A percentile compares a stretch with the other conserved stretches of the same genome.
Evolutionary conservation across 1,140 invertebrate genomes (phyloP).

Genomic region (Drosophila grimshawi): DNA sequence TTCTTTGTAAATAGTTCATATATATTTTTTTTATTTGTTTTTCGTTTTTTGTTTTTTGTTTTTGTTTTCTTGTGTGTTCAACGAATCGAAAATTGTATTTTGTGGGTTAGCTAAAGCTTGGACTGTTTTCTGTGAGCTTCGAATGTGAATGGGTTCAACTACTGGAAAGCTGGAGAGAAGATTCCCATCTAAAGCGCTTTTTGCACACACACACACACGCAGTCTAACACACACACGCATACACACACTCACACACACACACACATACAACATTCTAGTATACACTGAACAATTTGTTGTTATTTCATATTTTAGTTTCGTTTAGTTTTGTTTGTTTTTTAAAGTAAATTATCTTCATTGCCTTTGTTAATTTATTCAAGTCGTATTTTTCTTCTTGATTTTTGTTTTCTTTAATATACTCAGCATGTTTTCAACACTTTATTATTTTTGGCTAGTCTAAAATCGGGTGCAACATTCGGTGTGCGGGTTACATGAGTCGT

Average conservation of each 20-base stretch:
- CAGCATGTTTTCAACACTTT: constrained; percentile 20
- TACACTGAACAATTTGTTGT: constrained; percentile 33
- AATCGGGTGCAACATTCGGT: constrained; percentile 37
- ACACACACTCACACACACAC: constrained; percentile 3
- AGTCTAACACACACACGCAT: not conserved
- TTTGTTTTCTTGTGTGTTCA: constrained; percentile 12
- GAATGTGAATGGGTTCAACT: constrained; percentile 19
- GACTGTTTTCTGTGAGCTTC: constrained; percentile 15
- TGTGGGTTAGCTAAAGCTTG: constrained; percentile 34
- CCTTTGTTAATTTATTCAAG: constrained; percentile 36
- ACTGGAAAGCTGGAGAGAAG: constrained; percentile 21
- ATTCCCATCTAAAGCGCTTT: constrained; percentile 17
- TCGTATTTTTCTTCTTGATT: constrained; percentile 9
- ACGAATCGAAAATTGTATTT: constrained; percentile 15
- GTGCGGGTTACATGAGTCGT: constrained; percentile 9
- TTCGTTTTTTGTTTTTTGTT: constrained; percentile 5
- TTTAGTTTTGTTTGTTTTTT: constrained; percentile 22
- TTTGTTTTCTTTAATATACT: constrained; percentile 11
- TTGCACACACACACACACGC: constrained; percentile 11
- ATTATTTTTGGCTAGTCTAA: constrained; percentile 10
- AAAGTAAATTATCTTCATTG: constrained; percentile 54
- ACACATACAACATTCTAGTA: constrained; percentile 34
- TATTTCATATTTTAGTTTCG: constrained; percentile 17
- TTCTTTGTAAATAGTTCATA: constrained; percentile 22
- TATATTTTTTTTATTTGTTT: not conserved